phyloP scores from a whole-genome alignment of 2,797 vertebrate genomes.

The Acipenser oxyrinchus region DNA sequence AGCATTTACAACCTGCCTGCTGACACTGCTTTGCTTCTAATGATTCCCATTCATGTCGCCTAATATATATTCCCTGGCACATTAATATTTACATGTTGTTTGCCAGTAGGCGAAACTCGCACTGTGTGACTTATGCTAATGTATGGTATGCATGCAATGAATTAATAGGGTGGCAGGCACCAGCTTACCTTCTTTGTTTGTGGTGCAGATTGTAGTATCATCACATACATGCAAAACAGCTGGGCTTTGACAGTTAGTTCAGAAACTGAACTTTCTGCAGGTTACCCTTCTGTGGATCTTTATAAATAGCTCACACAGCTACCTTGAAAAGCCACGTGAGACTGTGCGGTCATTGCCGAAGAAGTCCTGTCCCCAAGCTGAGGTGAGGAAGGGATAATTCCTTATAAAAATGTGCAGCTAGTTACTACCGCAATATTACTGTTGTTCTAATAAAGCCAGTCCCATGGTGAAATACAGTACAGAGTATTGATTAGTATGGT shows the following conservation, averaged over 20 bases:
- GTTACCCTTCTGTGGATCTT: slow-evolving; percentile 17
- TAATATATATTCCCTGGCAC: slow-evolving; percentile 24
- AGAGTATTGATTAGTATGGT: too few species aligned
- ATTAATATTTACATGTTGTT: slow-evolving; percentile 27
- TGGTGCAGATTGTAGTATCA: slow-evolving; percentile 22
- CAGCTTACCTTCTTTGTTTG: slow-evolving; percentile 25
- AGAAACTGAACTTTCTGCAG: slow-evolving; percentile 18
- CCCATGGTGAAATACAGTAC: too few species aligned
- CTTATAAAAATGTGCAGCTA: too few species aligned
- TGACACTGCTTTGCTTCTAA: slow-evolving; percentile 19
- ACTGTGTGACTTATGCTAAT: slow-evolving; percentile 24
- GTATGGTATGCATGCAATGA: slow-evolving; percentile 25
- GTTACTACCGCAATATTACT: too few species aligned
- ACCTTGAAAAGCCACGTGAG: neutral
- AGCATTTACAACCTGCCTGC: slow-evolving; percentile 21
- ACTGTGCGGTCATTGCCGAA: too few species aligned
- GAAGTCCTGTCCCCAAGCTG: too few species aligned
- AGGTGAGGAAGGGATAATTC: too few species aligned
- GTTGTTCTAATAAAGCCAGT: too few species aligned
- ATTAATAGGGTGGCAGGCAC: slow-evolving; percentile 22
- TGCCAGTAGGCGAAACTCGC: slow-evolving; percentile 25
- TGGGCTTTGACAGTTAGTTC: slow-evolving; percentile 20
- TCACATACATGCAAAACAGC: slow-evolving; percentile 22
- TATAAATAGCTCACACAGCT: slow-evolving; percentile 12
- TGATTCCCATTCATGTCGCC: slow-evolving; percentile 25